Percentiles rank a stretch among this genome's conserved stretches.
Conservation (phyloP, 2,888 invertebrate species). For the Chloroclystis v-ata region DNA sequence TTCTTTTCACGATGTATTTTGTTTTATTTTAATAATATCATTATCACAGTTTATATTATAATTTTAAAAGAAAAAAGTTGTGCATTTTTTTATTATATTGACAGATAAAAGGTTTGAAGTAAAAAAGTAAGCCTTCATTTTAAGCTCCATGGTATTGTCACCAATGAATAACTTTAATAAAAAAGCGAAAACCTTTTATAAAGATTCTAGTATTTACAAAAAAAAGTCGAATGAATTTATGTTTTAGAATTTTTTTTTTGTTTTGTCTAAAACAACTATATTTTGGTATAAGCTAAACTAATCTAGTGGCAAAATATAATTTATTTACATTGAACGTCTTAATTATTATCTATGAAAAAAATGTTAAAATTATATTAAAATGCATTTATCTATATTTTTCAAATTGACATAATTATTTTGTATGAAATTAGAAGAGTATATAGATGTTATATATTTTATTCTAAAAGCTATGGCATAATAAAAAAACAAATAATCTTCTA, state of each 20-base stretch:
- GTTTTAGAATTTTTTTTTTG: no score
- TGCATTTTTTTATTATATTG: background rate
- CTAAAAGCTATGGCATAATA: background rate
- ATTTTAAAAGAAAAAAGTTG: slow-evolving; percentile 32
- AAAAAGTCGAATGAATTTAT: no score
- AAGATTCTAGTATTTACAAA: slow-evolving; percentile 11
- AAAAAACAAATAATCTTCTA: no score
- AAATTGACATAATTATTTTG: background rate
- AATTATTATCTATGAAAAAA: slow-evolving; percentile 20
- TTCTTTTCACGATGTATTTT: slow-evolving; percentile 37
- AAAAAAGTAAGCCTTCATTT: no score
- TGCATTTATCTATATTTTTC: slow-evolving; percentile 24
- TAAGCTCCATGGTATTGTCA: no score
- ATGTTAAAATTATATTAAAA: slow-evolving; percentile 28
- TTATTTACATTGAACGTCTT: slow-evolving; percentile 33
- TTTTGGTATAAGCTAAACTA: slow-evolving; percentile 75
- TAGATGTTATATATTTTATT: no score
- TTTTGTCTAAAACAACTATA: slow-evolving; percentile 56
- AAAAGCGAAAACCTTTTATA: slow-evolving; percentile 19
- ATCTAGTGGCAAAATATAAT: slow-evolving; percentile 66
- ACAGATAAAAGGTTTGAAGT: no score
- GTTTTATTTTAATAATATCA: slow-evolving; percentile 49
- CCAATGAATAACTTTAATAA: no score
- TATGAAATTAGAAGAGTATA: no score
- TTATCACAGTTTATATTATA: slow-evolving; percentile 75